These are phyloP conservation scores for Varanus salvator DNA, from an alignment of 2,113 vertebrate genomes.

Conservation along the genomic window DNA sequence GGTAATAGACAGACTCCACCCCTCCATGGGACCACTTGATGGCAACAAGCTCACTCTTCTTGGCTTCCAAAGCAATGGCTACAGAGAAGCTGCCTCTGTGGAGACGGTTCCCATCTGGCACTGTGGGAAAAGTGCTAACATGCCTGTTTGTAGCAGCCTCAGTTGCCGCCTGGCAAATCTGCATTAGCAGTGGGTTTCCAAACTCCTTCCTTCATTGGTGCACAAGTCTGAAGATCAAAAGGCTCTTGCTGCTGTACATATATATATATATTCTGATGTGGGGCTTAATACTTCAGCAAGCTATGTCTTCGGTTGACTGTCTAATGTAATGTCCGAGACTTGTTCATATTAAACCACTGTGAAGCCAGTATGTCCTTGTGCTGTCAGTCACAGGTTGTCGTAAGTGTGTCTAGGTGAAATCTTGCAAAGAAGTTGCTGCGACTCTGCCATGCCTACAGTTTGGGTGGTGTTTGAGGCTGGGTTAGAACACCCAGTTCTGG, in stretches of 20 bases:
- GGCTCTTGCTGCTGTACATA: slow-evolving; percentile 68
- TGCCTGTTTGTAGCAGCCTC: slow-evolving; percentile 23
- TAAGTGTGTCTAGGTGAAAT: fast-evolving
- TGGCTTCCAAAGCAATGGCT: neutral
- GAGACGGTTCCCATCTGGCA: slow-evolving; percentile 10
- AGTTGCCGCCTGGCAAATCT: slow-evolving; percentile 32
- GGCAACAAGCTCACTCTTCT: neutral
- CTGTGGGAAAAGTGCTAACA: slow-evolving; percentile 14
- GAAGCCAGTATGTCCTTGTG: slow-evolving; percentile 77
- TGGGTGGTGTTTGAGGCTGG: neutral
- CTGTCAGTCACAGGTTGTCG: slow-evolving; percentile 7
- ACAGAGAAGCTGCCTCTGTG: slow-evolving; percentile 14
- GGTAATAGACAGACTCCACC: no score
- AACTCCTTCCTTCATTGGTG: slow-evolving; percentile 46
- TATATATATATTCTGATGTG: slow-evolving; percentile 58
- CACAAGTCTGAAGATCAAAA: slow-evolving; percentile 57
- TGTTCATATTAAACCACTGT: slow-evolving; percentile 92
- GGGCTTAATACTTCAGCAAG: slow-evolving; percentile 73
- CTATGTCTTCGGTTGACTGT: slow-evolving; percentile 70
- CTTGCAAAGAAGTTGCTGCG: no score
- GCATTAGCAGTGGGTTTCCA: slow-evolving; percentile 40
- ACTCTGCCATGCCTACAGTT: neutral
- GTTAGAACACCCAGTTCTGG: neutral
- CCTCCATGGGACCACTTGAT: neutral
- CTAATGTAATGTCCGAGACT: slow-evolving; percentile 80